phyloP scores from a whole-genome alignment of 2,888 invertebrate genomes.

The Epiblema foenella region DNA sequence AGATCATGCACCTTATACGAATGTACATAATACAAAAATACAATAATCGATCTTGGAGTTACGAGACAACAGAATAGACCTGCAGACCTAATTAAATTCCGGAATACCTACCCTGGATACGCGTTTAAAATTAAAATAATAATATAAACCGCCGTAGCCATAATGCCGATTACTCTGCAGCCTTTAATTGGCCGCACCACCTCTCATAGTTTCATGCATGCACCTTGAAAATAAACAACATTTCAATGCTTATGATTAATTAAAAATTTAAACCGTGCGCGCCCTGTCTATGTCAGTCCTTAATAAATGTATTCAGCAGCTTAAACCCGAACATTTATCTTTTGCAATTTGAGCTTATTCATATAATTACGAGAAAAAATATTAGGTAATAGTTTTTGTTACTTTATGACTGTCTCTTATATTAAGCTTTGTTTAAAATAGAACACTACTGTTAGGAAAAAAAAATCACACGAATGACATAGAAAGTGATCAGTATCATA shows the following conservation, averaged over 20 bases:
- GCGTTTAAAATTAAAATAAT: conserved; percentile 12
- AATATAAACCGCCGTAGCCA: conserved; percentile 35
- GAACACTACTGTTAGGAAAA: no score
- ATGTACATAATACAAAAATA: not conserved
- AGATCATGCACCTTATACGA: no score
- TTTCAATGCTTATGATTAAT: conserved; percentile 39
- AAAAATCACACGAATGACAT: no score
- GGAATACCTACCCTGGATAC: not conserved
- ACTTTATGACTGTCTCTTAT: no score
- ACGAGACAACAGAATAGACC: not conserved
- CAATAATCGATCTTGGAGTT: not conserved
- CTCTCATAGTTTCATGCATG: conserved; percentile 55
- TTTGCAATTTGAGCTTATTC: conserved; percentile 18
- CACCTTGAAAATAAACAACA: conserved; percentile 59
- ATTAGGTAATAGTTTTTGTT: not conserved
- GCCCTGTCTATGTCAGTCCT: conserved; percentile 2
- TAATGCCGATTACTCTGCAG: conserved; percentile 59
- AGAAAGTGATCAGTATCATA: not conserved
- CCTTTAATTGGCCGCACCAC: conserved; percentile 70
- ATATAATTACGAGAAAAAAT: not conserved
- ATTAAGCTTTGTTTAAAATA: no score
- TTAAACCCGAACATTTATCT: conserved; percentile 4
- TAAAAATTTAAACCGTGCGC: conserved; percentile 31
- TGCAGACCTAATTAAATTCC: not conserved
- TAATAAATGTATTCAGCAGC: conserved; percentile 15